These are phyloP conservation scores for Morone saxatilis DNA, from an alignment of 2,113 vertebrate species.

Conservation along the genomic window DNA sequence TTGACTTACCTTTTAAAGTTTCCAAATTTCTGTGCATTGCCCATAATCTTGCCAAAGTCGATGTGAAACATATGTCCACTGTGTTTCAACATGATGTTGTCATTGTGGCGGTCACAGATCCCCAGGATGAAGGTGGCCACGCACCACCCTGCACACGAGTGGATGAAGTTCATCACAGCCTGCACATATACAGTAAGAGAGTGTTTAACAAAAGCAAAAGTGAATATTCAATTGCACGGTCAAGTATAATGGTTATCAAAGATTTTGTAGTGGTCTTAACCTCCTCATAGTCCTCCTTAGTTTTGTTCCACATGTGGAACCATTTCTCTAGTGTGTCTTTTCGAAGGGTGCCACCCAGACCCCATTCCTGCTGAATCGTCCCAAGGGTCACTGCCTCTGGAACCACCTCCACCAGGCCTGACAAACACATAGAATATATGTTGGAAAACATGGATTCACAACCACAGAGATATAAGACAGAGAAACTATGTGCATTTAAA, in stretches of 20 bases:
- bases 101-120: constrained; percentile 97
- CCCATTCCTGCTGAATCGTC: constrained; percentile 94
- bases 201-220: not conserved
- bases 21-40: constrained; percentile 95
- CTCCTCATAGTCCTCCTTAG: constrained; percentile 92
- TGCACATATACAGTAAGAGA: constrained; percentile 51
- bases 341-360: constrained; percentile 91
- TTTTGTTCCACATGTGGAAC: constrained; percentile 94
- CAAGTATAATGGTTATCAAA: not conserved
- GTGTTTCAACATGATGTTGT: constrained; percentile 98
- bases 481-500: not conserved
- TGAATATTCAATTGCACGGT: not conserved
- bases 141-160: constrained; percentile 96
- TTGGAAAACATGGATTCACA: not conserved
- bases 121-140: constrained; percentile 96
- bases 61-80: constrained; percentile 98
- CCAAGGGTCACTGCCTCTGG: constrained; percentile 93
- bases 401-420: constrained; percentile 96
- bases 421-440: not conserved
- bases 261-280: constrained; percentile 66
- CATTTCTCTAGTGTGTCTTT: constrained; percentile 94
- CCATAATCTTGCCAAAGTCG: constrained; percentile 95
- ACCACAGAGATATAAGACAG: not conserved
- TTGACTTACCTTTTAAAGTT: constrained; percentile 90
- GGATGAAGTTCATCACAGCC: constrained; percentile 97